Percentiles rank a stretch among this genome's conserved stretches.
Conservation (phyloP, 2,797 vertebrate species). For the Falco peregrinus region DNA sequence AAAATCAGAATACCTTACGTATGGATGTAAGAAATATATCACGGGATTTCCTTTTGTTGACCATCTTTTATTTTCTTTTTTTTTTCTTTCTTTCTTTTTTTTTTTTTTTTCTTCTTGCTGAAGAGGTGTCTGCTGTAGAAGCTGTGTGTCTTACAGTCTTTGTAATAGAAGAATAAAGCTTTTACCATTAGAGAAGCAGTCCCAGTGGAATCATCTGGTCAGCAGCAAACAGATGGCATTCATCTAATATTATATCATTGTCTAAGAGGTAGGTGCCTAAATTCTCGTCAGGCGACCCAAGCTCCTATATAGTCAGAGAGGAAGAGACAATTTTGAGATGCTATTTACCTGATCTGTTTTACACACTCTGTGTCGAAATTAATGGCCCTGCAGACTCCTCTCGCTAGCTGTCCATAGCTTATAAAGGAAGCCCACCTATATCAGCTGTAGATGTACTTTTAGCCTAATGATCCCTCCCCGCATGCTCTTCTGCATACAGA, state of each 20-base stretch:
- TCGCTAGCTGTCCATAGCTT: not conserved
- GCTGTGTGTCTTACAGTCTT: accelerated
- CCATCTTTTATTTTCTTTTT: not conserved
- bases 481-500: not conserved
- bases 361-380: not conserved
- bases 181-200: not conserved
- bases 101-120: not conserved
- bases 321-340: not conserved
- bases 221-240: not conserved
- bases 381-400: not conserved
- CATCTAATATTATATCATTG: not conserved
- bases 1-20: not conserved
- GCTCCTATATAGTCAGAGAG: not conserved
- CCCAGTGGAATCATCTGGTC: not conserved
- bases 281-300: not conserved
- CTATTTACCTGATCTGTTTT: not conserved
- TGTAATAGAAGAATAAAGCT: not conserved
- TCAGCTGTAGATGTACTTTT: not conserved
- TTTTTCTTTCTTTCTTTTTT: not conserved
- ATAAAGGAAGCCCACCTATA: not conserved
- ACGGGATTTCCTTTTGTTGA: accelerated
- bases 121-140: not conserved
- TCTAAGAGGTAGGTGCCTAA: not conserved
- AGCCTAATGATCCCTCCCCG: not conserved
- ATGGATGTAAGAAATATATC: not conserved